These are phyloP conservation scores for Laticauda colubrina DNA, from an alignment of 2,113 vertebrate genomes.

Conservation along the genomic window DNA sequence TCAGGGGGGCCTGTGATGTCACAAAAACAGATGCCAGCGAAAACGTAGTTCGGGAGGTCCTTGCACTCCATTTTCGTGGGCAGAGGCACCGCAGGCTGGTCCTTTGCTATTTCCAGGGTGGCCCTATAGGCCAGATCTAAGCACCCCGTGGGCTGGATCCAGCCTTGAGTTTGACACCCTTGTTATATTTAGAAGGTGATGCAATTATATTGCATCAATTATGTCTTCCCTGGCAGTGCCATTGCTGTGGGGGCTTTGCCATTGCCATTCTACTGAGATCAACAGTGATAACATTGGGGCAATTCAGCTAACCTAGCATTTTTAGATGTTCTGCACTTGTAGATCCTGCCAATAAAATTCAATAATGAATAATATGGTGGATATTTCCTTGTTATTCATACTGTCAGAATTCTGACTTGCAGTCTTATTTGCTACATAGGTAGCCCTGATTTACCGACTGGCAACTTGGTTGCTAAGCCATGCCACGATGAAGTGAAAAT, in stretches of 20 bases:
- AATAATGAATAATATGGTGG: no score
- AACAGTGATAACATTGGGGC: not conserved
- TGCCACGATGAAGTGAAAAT: not conserved
- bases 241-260: not conserved
- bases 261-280: not conserved
- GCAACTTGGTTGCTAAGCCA: not conserved
- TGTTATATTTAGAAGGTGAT: not conserved
- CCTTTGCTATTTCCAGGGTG: no score
- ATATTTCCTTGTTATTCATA: not conserved
- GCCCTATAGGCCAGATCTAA: no score
- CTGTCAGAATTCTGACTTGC: not conserved
- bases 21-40: no score
- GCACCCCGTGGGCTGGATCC: no score
- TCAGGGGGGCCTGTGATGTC: no score
- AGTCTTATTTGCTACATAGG: not conserved
- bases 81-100: no score
- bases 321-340: not conserved
- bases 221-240: not conserved
- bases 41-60: no score
- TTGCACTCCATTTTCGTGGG: no score
- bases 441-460: not conserved
- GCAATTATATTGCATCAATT: not conserved
- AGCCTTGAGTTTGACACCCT: no score
- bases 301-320: not conserved
- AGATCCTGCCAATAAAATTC: not conserved